Conservation (phyloP, 2,113 vertebrate genomes). For the Hepsetus odoe region DNA sequence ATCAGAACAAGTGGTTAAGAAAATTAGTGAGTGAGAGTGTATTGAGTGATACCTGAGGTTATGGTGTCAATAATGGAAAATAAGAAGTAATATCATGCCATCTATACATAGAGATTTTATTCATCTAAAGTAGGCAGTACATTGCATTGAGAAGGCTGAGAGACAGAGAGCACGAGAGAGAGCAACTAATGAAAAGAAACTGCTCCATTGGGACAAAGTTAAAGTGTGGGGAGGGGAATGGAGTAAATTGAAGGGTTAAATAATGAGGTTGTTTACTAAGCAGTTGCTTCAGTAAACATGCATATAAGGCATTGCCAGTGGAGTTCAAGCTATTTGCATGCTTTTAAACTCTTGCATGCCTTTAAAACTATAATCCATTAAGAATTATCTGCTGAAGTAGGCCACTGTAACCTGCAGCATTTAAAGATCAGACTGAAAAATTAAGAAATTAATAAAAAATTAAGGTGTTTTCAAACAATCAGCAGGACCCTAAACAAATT, state of each 20-base stretch:
- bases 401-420: not conserved
- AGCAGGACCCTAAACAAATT: too few species aligned
- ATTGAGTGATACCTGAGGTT: too few species aligned
- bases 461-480: too few species aligned
- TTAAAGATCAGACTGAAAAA: not conserved
- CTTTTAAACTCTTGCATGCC: not conserved
- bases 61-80: too few species aligned
- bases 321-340: not conserved
- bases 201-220: not conserved
- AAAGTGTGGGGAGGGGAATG: not conserved
- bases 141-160: not conserved
- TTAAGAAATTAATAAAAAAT: too few species aligned
- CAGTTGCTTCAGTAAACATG: not conserved
- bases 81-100: too few species aligned
- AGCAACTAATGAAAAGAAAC: constrained; percentile 2
- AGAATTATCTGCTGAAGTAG: too few species aligned
- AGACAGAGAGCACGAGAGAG: constrained; percentile 49
- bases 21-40: too few species aligned
- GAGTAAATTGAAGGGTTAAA: not conserved
- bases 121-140: too few species aligned
- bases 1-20: too few species aligned
- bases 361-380: not conserved
- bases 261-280: not conserved
- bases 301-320: not conserved
- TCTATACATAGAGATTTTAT: too few species aligned